phyloP scores from a whole-genome alignment of 23 tunicate genomes.

The Oikopleura albicans region DNA sequence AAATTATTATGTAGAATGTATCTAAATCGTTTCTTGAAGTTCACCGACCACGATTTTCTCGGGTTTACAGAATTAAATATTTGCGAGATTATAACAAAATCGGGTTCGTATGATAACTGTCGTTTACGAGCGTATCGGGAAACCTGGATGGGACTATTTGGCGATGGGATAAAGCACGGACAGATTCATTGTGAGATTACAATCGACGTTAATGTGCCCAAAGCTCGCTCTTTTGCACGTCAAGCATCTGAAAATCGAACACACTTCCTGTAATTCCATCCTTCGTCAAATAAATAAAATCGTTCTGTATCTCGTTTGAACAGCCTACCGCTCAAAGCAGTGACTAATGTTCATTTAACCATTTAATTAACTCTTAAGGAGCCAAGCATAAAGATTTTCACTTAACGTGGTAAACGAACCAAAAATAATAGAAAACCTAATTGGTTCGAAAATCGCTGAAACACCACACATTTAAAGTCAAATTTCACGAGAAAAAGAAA shows the following conservation, averaged over 20 bases:
- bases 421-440: too few relatives aligned
- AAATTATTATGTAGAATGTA: too few relatives aligned
- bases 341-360: too few relatives aligned
- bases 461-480: too few relatives aligned
- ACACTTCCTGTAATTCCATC: not conserved
- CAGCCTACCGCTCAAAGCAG: too few relatives aligned
- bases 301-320: too few relatives aligned
- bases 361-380: too few relatives aligned
- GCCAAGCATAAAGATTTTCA: too few relatives aligned
- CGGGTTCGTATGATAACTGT: not conserved
- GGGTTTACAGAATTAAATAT: not conserved
- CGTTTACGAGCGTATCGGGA: not conserved
- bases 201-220: not conserved
- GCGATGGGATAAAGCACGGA: not conserved
- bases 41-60: not conserved
- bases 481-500: too few relatives aligned
- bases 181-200: not conserved
- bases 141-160: not conserved
- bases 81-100: not conserved
- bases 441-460: too few relatives aligned
- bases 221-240: not conserved
- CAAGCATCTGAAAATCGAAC: not conserved
- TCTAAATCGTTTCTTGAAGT: not conserved
- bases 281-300: too few relatives aligned
- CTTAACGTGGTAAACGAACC: too few relatives aligned